Percentiles rank a stretch among this genome's conserved stretches.
Evolutionary conservation across 2,797 vertebrate genomes (phyloP).

Genomic region (Myotis vivesi): DNA sequence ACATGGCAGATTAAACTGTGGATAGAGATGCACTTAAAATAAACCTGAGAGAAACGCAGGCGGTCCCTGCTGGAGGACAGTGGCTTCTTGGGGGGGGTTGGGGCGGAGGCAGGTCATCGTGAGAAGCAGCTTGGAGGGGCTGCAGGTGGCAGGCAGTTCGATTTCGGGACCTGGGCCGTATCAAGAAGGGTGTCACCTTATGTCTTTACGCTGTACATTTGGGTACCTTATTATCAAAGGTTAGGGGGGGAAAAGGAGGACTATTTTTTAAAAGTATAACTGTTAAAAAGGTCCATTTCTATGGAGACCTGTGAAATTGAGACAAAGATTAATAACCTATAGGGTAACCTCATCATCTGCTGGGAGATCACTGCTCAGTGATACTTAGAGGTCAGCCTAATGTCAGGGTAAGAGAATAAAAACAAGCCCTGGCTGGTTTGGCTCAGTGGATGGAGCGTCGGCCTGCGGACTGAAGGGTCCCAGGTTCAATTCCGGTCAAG

Average conservation of each 20-base stretch:
- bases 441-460: too few species aligned
- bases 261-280: not conserved
- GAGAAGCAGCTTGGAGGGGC: fast-evolving
- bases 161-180: not conserved
- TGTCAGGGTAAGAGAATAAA: not conserved
- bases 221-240: not conserved
- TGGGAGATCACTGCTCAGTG: slow-evolving; percentile 27
- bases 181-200: not conserved
- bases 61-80: not conserved
- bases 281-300: not conserved
- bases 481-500: too few species aligned
- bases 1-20: not conserved
- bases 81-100: not conserved
- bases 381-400: not conserved
- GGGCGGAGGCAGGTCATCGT: fast-evolving
- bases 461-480: too few species aligned
- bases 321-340: slow-evolving; percentile 12
- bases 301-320: not conserved
- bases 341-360: not conserved
- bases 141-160: not conserved
- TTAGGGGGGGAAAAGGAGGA: not conserved
- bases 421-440: not conserved
- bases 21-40: not conserved
- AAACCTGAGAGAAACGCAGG: not conserved
- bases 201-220: not conserved